These are phyloP conservation scores for Triops cancriformis DNA, from an alignment of 1,140 invertebrate species.

Conservation along the genomic window DNA sequence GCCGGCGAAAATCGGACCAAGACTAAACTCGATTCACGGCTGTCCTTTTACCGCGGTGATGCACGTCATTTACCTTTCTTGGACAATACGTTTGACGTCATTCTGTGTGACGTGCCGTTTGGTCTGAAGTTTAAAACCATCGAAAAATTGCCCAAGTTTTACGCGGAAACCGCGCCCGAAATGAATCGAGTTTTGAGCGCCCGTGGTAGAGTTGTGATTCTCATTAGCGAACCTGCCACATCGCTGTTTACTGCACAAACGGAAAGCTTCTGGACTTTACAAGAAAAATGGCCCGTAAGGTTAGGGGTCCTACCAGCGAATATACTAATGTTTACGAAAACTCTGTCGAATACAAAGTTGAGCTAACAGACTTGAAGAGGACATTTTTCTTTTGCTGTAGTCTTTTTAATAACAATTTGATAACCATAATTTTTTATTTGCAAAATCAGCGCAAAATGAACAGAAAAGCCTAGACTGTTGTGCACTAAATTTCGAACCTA, in stretches of 20 bases:
- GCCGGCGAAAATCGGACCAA: slow-evolving; percentile 24
- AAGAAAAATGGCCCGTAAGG: background rate
- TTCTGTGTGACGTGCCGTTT: slow-evolving; percentile 30
- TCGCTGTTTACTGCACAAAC: background rate
- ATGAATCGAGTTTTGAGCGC: slow-evolving; percentile 19
- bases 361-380: too few species aligned
- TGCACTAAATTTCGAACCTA: too few species aligned
- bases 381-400: too few species aligned
- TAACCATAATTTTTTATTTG: too few species aligned
- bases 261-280: background rate
- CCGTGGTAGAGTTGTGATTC: slow-evolving; percentile 21
- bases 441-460: too few species aligned
- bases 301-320: background rate
- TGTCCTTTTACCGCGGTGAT: slow-evolving; percentile 24
- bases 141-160: slow-evolving; percentile 12
- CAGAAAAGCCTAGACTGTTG: too few species aligned
- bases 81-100: slow-evolving; percentile 21
- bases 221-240: slow-evolving; percentile 23
- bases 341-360: background rate
- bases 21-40: background rate
- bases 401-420: too few species aligned
- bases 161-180: slow-evolving; percentile 14
- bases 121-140: slow-evolving; percentile 26
- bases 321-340: background rate
- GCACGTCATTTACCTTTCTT: slow-evolving; percentile 1